These are phyloP conservation scores for Diplodus sargus DNA, from an alignment of 2,797 vertebrate genomes.

Conservation along the genomic window DNA sequence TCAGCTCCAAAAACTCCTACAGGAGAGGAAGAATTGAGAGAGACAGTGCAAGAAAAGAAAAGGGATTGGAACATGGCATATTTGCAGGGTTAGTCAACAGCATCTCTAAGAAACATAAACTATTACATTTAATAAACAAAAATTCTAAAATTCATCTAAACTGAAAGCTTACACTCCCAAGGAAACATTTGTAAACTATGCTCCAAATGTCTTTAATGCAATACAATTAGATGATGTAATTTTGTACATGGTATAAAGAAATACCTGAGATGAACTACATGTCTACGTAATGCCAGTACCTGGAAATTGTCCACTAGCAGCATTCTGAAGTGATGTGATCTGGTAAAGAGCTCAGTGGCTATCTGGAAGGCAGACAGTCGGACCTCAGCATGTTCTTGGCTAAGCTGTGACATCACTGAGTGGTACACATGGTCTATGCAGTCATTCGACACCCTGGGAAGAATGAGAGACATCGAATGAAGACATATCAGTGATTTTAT, in stretches of 20 bases:
- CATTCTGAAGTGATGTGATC: conserved; percentile 91
- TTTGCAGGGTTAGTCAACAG: neutral
- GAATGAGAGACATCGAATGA: rapidly evolving
- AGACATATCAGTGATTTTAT: neutral
- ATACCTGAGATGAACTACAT: conserved; percentile 52
- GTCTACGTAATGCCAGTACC: conserved; percentile 38
- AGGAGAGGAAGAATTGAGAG: neutral
- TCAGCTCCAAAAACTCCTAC: conserved; percentile 92
- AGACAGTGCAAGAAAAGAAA: neutral
- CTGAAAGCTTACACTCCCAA: neutral
- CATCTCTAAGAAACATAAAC: neutral
- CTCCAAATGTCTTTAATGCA: neutral
- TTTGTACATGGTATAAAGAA: neutral
- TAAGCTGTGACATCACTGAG: conserved; percentile 90
- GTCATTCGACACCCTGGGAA: conserved; percentile 87
- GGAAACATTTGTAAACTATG: neutral
- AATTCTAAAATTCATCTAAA: neutral
- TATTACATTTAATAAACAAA: neutral
- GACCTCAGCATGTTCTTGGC: conserved; percentile 90
- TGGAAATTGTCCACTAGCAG: conserved; percentile 90
- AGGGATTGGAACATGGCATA: neutral
- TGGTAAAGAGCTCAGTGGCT: conserved; percentile 86
- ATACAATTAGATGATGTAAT: neutral
- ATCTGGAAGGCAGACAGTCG: conserved; percentile 93
- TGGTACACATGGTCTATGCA: conserved; percentile 88